Evolutionary conservation across 2,797 vertebrate genomes (phyloP), one percentile per base, ranked within the genome.

Genomic region (Chelmon rostratus): DNA sequence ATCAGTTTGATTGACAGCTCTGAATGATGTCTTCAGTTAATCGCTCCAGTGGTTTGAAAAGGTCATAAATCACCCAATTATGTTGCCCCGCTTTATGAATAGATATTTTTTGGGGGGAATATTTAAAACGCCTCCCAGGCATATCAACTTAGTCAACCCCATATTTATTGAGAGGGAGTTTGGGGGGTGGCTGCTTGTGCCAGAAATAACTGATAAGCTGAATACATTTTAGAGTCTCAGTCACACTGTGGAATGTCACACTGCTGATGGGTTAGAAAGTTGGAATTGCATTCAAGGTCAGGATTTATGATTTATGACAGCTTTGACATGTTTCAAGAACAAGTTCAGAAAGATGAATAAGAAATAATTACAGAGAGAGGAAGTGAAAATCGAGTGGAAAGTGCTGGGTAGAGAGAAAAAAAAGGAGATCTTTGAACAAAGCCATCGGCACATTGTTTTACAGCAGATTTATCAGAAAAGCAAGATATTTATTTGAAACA

Each of bases 31-130:
- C 92, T 92, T 94, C 91, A 93, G 90, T 93, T 94, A 93, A 94
- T 94, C 93, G 92, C 93, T 94, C 89, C 91, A 91, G 83, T 91
- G 91, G 90, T 94, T 93, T 94, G 93, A 93, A 94, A 94, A 95
- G 94, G 94, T 94, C 93, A 94, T 93, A 92, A 94, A 94, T 93
- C 91, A 90, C 82, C 90, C 92, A 94, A 95, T 94, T 94, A 94
- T 86, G 79, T 88, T 52, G 73, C 85, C 79, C 65, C 44, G 84
- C 88, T 92, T 91, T 91, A 92, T 93, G 92, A 93, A 93, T 91
- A 91, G 92, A 94, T 93, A 92, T 94, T 93, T 53, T 53, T 76
- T 74, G 81, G 82, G 80, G 82, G 88, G 83, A 84, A 89, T 92
- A 91, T 93, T 93, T 90, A 89, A 93, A 93, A 93, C 28, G 84